Percentiles rank a stretch among this genome's conserved stretches.
phyloP scores from a whole-genome alignment of 37 sponge, comb jelly and placozoan species.

The Ianthella basta region DNA sequence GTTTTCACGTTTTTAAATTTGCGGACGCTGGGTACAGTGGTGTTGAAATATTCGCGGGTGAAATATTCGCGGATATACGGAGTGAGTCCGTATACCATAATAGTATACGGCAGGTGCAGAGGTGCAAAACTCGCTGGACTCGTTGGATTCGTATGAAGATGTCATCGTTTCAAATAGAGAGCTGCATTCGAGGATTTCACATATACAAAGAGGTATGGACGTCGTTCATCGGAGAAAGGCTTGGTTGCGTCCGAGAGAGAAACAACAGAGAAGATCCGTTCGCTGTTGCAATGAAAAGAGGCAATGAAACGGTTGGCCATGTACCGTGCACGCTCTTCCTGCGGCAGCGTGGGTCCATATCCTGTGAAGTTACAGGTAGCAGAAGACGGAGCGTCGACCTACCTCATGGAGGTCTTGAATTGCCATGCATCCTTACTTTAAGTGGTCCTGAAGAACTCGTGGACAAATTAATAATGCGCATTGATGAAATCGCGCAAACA shows the following conservation, averaged over 20 bases:
- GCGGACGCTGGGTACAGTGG: no score
- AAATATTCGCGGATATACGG: no score
- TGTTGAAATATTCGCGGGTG: no score
- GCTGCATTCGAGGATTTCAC: neutral
- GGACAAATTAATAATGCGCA: neutral
- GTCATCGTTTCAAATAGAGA: slow-evolving; percentile 1
- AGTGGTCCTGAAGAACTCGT: neutral
- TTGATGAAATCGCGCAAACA: neutral
- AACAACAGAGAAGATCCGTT: neutral
- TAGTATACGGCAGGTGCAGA: no score
- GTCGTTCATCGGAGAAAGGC: neutral
- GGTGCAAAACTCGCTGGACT: no score
- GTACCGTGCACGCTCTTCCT: slow-evolving; percentile 28
- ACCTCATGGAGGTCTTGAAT: slow-evolving; percentile 41
- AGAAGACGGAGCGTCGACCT: neutral
- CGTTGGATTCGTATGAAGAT: neutral
- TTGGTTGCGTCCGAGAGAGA: neutral
- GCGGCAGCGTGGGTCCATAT: slow-evolving; percentile 14
- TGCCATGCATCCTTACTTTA: slow-evolving; percentile 29
- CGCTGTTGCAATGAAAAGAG: slow-evolving; percentile 28
- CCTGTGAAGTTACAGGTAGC: slow-evolving; percentile 11
- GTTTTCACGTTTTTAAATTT: no score
- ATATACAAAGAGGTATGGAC: neutral
- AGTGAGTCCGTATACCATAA: no score
- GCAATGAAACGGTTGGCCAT: slow-evolving; percentile 30